A percentile compares a stretch with the other conserved stretches of the same genome.
phyloP scores from a whole-genome alignment of 2,797 vertebrate genomes.

The Sebastes alutus region DNA sequence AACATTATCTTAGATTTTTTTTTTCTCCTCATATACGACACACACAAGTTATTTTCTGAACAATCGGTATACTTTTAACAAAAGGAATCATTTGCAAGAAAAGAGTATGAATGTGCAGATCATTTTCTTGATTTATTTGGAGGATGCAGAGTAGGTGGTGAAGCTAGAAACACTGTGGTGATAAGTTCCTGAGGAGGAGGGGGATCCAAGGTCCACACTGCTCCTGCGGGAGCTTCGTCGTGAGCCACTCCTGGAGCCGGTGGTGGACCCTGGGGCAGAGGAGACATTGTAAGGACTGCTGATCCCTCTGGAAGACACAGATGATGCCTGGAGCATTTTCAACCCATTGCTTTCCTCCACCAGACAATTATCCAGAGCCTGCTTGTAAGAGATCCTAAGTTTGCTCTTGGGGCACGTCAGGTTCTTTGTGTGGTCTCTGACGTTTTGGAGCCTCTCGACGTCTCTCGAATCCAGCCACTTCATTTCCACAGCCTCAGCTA shows the following conservation, averaged over 20 bases:
- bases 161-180: constrained; percentile 39
- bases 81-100: not conserved
- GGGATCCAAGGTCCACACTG: constrained; percentile 86
- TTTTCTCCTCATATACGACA: not conserved
- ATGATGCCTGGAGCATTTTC: constrained; percentile 91
- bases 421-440: constrained; percentile 87
- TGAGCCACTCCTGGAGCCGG: constrained; percentile 89
- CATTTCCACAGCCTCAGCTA: constrained; percentile 88
- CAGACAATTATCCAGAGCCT: constrained; percentile 92
- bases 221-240: constrained; percentile 82
- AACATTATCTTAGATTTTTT: not conserved
- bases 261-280: constrained; percentile 87
- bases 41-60: not conserved
- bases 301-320: constrained; percentile 91
- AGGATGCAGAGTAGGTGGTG: constrained; percentile 45
- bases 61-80: constrained; percentile 5
- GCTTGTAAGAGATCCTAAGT: constrained; percentile 94
- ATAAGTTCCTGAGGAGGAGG: constrained; percentile 62
- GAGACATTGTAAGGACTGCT: constrained; percentile 93
- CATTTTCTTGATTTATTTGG: constrained; percentile 33
- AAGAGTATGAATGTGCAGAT: not conserved
- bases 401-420: constrained; percentile 97
- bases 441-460: constrained; percentile 90
- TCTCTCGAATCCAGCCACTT: constrained; percentile 88
- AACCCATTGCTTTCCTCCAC: constrained; percentile 90